Conservation (phyloP, 2,113 vertebrate genomes). For the Sigmodon hispidus region DNA sequence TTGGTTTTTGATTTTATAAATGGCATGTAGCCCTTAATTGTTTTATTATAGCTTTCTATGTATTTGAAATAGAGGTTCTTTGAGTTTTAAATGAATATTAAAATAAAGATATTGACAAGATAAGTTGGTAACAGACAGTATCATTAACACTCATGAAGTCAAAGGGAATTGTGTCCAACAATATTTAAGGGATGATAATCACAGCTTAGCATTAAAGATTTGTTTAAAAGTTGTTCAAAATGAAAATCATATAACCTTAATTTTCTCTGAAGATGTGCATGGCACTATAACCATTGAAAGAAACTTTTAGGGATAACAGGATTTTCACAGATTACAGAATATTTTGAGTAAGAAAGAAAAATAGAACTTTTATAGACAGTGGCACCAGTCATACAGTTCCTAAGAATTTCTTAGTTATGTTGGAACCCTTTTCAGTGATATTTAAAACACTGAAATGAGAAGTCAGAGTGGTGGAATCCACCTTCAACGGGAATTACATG, state of each 20-base stretch:
- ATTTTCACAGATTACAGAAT: conserved; percentile 50
- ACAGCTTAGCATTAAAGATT: background rate
- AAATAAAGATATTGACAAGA: background rate
- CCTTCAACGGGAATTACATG: conserved; percentile 58
- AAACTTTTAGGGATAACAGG: conserved; percentile 37
- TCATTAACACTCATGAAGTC: background rate
- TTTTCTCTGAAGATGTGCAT: conserved; percentile 17
- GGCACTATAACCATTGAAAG: background rate
- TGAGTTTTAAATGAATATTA: background rate
- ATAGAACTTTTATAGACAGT: conserved; percentile 47
- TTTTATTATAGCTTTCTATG: background rate
- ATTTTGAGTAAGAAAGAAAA: conserved; percentile 51
- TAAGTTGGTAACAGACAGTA: background rate
- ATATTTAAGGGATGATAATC: background rate
- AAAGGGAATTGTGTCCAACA: background rate
- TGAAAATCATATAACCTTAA: conserved; percentile 38
- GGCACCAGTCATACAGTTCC: conserved; percentile 13
- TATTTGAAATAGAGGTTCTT: conserved; percentile 19
- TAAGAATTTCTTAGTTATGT: conserved; percentile 34
- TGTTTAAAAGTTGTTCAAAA: background rate
- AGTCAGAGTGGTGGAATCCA: background rate
- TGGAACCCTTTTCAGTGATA: conserved; percentile 48
- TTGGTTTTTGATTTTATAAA: background rate
- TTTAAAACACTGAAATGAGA: conserved; percentile 57
- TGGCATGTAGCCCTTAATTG: background rate